Evolutionary conservation across 2,797 vertebrate species (phyloP).

Genomic region (Sciaenops ocellatus): DNA sequence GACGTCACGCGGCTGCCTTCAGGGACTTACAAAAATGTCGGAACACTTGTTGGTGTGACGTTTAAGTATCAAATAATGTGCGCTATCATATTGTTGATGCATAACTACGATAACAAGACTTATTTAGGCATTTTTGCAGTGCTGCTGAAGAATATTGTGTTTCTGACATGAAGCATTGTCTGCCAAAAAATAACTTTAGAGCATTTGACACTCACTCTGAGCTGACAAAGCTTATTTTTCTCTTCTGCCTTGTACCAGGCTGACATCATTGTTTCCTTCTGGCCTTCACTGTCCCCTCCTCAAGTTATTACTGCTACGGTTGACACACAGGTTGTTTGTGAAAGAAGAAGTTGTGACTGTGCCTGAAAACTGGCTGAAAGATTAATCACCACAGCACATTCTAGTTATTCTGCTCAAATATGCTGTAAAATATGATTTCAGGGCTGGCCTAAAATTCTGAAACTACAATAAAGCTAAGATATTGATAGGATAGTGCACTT

Average conservation of each 20-base stretch:
- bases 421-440: constrained; percentile 12
- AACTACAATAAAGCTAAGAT: not conserved
- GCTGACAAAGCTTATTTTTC: not conserved
- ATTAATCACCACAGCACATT: constrained; percentile 9
- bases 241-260: not conserved
- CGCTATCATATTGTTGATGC: not conserved
- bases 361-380: constrained; percentile 14
- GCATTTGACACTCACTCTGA: not conserved
- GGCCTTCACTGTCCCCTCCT: not conserved
- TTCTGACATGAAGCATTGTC: not conserved
- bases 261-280: not conserved
- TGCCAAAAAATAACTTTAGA: not conserved
- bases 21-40: not conserved
- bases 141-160: not conserved
- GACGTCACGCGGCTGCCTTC: constrained; percentile 70
- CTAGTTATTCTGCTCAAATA: constrained; percentile 10
- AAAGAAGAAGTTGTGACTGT: not conserved
- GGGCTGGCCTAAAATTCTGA: constrained; percentile 9
- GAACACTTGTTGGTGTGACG: constrained; percentile 10
- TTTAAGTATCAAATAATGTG: not conserved
- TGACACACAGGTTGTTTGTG: not conserved
- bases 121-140: not conserved
- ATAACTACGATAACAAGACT: rapidly evolving
- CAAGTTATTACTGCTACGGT: not conserved
- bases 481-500: not conserved